A percentile compares a stretch with the other conserved stretches of the same genome.
Conservation (phyloP, 2,797 vertebrate genomes). For the Siniperca obscura region DNA sequence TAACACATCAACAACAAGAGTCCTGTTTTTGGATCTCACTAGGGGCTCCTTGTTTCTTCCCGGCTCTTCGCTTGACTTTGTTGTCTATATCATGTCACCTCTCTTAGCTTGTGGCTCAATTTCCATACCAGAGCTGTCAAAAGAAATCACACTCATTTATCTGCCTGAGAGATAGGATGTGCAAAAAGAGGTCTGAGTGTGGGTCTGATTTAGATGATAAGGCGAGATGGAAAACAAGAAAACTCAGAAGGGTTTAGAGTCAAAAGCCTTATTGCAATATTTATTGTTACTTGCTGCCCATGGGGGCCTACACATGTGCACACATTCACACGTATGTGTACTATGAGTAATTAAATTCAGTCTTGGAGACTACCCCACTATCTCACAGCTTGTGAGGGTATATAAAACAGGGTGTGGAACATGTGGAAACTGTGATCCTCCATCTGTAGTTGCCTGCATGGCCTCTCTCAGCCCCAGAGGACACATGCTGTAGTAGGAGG, state of each 20-base stretch:
- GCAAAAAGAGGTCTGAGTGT: slow-evolving; percentile 35
- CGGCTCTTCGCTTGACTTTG: slow-evolving; percentile 54
- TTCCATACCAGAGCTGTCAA: slow-evolving; percentile 67
- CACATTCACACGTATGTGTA: slow-evolving; percentile 39
- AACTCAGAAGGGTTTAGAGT: slow-evolving; percentile 29
- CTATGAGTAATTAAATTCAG: slow-evolving; percentile 48
- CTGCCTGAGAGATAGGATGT: slow-evolving; percentile 51
- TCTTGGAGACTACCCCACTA: slow-evolving; percentile 25
- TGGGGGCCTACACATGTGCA: slow-evolving; percentile 8
- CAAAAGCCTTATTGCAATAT: slow-evolving; percentile 47
- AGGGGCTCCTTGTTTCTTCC: slow-evolving; percentile 39
- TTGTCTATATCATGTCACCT: slow-evolving; percentile 71
- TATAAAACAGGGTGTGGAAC: slow-evolving; percentile 66
- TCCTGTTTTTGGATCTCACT: slow-evolving; percentile 61
- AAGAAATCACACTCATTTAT: slow-evolving; percentile 66
- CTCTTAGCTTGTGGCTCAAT: slow-evolving; percentile 49
- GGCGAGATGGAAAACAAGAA: slow-evolving; percentile 31
- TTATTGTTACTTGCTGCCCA: slow-evolving; percentile 31
- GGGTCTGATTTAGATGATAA: slow-evolving; percentile 49
- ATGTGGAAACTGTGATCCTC: slow-evolving; percentile 67
- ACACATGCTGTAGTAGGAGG: slow-evolving; percentile 57
- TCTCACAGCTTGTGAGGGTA: slow-evolving; percentile 44
- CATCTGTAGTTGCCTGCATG: slow-evolving; percentile 53
- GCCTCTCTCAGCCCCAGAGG: slow-evolving; percentile 48
- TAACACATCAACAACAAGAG: slow-evolving; percentile 38